A percentile compares a stretch with the other conserved stretches of the same genome.
Conservation (phyloP, 2,113 vertebrate genomes). For the Phalacrocorax carbo region DNA sequence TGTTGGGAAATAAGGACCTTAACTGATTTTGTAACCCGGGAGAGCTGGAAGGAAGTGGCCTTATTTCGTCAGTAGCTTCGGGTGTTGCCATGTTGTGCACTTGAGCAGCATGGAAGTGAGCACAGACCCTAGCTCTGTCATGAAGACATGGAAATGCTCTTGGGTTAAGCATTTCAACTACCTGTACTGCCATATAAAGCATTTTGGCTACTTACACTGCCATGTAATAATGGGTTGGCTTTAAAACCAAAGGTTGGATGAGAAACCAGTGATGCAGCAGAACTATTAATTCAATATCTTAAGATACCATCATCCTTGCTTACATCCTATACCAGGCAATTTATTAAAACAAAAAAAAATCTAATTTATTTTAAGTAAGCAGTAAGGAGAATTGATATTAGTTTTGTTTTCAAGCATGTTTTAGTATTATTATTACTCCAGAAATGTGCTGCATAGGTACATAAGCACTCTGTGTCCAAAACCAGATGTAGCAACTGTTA, state of each 20-base stretch:
- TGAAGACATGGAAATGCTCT: not conserved
- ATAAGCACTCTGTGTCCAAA: not conserved
- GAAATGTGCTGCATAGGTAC: not conserved
- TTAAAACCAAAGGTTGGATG: slow-evolving; percentile 38
- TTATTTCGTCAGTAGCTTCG: slow-evolving; percentile 15
- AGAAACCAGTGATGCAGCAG: slow-evolving; percentile 1
- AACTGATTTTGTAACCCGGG: not conserved
- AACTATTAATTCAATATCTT: not conserved
- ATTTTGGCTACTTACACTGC: not conserved
- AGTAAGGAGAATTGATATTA: not conserved
- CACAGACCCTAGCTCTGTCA: not conserved
- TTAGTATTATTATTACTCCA: not conserved
- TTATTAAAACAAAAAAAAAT: not conserved
- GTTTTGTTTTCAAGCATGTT: slow-evolving; percentile 16
- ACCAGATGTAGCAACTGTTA: slow-evolving; percentile 22
- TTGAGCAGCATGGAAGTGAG: not conserved
- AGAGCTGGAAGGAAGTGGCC: slow-evolving; percentile 45
- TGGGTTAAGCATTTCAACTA: not conserved
- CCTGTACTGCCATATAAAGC: not conserved
- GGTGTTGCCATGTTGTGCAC: not conserved
- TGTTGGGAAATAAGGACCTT: slow-evolving; percentile 50
- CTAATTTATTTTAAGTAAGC: slow-evolving; percentile 39
- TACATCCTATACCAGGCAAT: not conserved
- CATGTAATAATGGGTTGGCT: slow-evolving; percentile 2
- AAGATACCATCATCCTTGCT: not conserved